Conservation (phyloP, 2,797 vertebrate species). For the Sternarchorhynchus goeldii region DNA sequence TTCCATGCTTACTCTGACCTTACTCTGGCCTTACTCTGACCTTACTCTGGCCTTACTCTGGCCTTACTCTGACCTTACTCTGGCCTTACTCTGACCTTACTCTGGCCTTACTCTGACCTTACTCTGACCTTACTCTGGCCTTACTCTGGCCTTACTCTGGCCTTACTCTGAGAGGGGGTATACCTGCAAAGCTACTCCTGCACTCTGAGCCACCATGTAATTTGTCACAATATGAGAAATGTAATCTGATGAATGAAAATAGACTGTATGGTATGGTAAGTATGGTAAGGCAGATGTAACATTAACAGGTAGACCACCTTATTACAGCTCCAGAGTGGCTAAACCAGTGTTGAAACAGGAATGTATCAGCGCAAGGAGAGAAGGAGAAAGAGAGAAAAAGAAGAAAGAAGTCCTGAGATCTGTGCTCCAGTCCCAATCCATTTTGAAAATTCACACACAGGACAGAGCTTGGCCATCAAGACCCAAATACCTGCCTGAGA, state of each 20-base stretch:
- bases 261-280: not conserved
- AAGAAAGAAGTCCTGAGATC: not conserved
- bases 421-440: not conserved
- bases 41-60: constrained; percentile 15
- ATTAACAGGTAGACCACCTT: not conserved
- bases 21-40: constrained; percentile 28
- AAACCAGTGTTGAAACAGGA: not conserved
- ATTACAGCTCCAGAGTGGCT: not conserved
- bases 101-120: too few species aligned
- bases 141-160: constrained; percentile 1
- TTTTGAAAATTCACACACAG: not conserved
- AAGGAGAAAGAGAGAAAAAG: not conserved
- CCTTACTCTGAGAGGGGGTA: constrained; percentile 23
- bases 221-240: constrained; percentile 29
- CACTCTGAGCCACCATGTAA: constrained; percentile 17
- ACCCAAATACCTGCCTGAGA: constrained; percentile 15
- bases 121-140: constrained; percentile 17
- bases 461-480: not conserved
- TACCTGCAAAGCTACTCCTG: not conserved
- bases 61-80: constrained; percentile 18
- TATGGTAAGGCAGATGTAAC: not conserved
- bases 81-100: constrained; percentile 18
- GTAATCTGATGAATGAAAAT: constrained; percentile 7
- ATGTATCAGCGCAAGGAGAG: not conserved
- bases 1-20: constrained; percentile 1